Conservation (phyloP, 2,113 vertebrate genomes). For the Suncus etruscus region DNA sequence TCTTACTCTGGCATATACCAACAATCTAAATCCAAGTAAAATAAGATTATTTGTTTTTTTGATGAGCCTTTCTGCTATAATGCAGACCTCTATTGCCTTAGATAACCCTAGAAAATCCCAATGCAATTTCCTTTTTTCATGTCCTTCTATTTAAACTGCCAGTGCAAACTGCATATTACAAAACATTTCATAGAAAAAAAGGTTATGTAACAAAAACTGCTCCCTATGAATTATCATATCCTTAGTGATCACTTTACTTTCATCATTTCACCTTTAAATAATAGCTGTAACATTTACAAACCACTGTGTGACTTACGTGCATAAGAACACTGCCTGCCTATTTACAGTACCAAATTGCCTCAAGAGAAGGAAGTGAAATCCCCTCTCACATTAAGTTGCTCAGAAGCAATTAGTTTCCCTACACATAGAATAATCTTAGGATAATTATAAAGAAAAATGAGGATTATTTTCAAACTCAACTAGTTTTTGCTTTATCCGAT, state of each 20-base stretch:
- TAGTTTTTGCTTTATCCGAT: neutral
- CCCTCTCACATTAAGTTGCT: constrained; percentile 63
- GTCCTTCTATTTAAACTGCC: constrained; percentile 44
- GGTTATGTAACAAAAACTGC: constrained; percentile 24
- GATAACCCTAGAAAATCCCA: neutral
- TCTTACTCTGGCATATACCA: neutral
- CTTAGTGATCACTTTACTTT: constrained; percentile 57
- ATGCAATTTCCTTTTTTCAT: neutral
- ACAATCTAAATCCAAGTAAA: neutral
- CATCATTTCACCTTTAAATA: constrained; percentile 76
- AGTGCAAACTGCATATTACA: constrained; percentile 35
- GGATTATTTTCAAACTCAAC: constrained; percentile 48
- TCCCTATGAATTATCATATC: constrained; percentile 62
- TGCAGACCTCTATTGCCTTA: neutral
- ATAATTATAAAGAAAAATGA: constrained; percentile 66
- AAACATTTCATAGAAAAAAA: constrained; percentile 34
- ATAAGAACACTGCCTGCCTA: constrained; percentile 53
- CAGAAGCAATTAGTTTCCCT: constrained; percentile 68
- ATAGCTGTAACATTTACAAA: constrained; percentile 79
- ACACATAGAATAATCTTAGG: constrained; percentile 43
- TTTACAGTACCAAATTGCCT: constrained; percentile 70
- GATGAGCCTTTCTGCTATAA: neutral
- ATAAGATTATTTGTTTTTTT: neutral
- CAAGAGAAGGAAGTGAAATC: constrained; percentile 59
- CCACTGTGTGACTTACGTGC: neutral